These are phyloP conservation scores for Bimastos eiseni DNA, from an alignment of 2,888 invertebrate genomes.

Conservation along the genomic window DNA sequence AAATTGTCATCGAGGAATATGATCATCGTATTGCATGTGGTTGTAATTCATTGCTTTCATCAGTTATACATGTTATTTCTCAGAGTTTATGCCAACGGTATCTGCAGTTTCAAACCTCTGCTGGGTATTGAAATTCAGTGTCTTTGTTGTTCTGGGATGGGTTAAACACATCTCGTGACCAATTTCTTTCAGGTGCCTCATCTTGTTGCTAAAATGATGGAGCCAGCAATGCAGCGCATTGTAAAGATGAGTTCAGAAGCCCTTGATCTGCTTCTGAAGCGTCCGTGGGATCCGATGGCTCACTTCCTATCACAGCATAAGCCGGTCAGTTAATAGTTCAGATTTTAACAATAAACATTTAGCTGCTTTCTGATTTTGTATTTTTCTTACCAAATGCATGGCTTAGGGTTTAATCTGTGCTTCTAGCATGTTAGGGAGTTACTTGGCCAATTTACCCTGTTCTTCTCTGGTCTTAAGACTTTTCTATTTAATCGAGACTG, in stretches of 20 bases:
- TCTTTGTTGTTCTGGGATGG: neutral
- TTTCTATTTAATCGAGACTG: too few species aligned
- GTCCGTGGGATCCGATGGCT: slow-evolving; percentile 76
- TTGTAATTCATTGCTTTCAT: too few species aligned
- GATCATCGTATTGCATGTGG: too few species aligned
- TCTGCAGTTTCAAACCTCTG: neutral
- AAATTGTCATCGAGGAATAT: too few species aligned
- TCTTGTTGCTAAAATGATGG: slow-evolving; percentile 75
- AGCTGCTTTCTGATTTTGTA: neutral
- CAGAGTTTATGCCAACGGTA: too few species aligned
- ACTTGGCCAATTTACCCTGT: too few species aligned
- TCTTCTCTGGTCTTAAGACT: too few species aligned
- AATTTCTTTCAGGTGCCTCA: slow-evolving; percentile 69
- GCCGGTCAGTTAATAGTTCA: slow-evolving; percentile 64
- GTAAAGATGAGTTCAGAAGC: slow-evolving; percentile 67
- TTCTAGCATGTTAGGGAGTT: neutral
- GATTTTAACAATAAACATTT: neutral
- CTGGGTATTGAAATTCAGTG: too few species aligned
- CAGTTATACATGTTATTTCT: too few species aligned
- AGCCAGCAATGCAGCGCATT: slow-evolving; percentile 43
- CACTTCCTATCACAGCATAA: slow-evolving; percentile 68
- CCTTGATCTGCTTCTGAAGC: slow-evolving; percentile 70
- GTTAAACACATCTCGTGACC: neutral
- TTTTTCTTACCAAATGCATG: neutral
- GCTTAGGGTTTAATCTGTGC: neutral